Base-by-base conservation (phyloP, 2,797 vertebrate genomes). In the Neosalanx taihuensis region DNA sequence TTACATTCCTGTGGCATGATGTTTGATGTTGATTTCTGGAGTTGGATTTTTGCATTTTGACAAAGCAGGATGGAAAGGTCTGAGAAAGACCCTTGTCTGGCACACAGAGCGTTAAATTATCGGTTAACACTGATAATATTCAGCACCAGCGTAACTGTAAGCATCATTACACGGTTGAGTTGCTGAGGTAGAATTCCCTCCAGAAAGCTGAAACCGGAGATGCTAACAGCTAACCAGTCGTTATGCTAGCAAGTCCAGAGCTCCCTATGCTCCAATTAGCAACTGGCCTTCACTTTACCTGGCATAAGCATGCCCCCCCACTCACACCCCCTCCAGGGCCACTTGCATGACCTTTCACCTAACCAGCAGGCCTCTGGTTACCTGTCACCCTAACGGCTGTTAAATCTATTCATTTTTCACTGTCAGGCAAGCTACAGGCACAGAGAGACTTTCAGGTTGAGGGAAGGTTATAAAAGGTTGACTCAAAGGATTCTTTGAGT, bases 181-280 rank as follows among this genome's bases (percentile, higher is more conserved):
- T 66, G 82, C 75, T 75, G 72, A 83, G 77, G 72, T 87, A 83
- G 86, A 78, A 79, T 85, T 89, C 82, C 85, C 85, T 51, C 78
- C 64, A 72, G 81, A 69, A 85, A 79, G 76, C 69, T 65, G 90
- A 89, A 93, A 92, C 84, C 66, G 1, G 81, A 93, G 84, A 81
- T 73, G 81, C 78, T 79, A 83, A 84, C 81, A 12, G 37, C 64
- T 41, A 53, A 46, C 68, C 78, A 83, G 78, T 84, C 72, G 31
- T 86, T 83, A 79, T 0, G 46, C 57, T 6, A 35, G 72, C 64
- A 69, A 12, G 13, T 62, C 73, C 72, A 35, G 78, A 70, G n/a
- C 73, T 84, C 86, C 79, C 75, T 31, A 12, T 69, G 76, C 89
- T 81, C 86, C 83, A 91, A 86, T 92, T 92, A 88, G 91, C 89